phyloP scores from a whole-genome alignment of 2,797 vertebrate genomes.

The Hippoglossus hippoglossus region DNA sequence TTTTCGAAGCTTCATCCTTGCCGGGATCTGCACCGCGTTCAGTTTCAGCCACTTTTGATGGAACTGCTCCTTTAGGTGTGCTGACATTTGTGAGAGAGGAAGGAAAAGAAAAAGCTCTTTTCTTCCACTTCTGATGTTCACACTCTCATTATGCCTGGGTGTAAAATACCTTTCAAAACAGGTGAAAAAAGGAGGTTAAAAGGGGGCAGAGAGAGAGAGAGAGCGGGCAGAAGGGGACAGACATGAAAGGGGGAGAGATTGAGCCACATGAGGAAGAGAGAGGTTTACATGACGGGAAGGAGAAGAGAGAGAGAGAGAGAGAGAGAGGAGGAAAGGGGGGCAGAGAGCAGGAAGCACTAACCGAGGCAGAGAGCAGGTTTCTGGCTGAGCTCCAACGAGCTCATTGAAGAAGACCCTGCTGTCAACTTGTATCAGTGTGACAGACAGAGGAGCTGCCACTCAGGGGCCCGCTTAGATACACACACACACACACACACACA shows the following conservation, averaged over 20 bases:
- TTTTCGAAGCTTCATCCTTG: constrained; percentile 4
- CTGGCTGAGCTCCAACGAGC: constrained; percentile 73
- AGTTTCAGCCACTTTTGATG: constrained; percentile 32
- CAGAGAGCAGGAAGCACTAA: constrained; percentile 37
- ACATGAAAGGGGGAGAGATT: constrained; percentile 53
- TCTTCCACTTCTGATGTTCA: constrained; percentile 46
- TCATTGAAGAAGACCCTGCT: constrained; percentile 71
- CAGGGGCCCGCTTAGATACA: constrained; percentile 37
- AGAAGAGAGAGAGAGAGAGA: constrained; percentile 17
- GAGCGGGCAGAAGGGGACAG: constrained; percentile 45
- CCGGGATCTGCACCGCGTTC: constrained; percentile 3
- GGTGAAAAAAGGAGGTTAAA: constrained; percentile 28
- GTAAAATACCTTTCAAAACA: constrained; percentile 25
- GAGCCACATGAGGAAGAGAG: constrained; percentile 45
- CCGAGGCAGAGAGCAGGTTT: constrained; percentile 58
- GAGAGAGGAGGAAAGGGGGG: constrained; percentile 5
- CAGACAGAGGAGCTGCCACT: constrained; percentile 65
- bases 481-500: constrained; percentile 18
- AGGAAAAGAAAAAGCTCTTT: constrained; percentile 31
- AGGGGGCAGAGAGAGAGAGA: constrained; percentile 3
- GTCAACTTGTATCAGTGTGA: constrained; percentile 69
- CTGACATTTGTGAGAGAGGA: constrained; percentile 33
- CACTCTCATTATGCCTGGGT: constrained; percentile 46
- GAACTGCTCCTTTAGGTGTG: constrained; percentile 41
- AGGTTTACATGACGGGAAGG: constrained; percentile 21